Evolutionary conservation across 2,797 vertebrate species (phyloP), one percentile per base, ranked within the genome.

Genomic region (Paguma larvata): DNA sequence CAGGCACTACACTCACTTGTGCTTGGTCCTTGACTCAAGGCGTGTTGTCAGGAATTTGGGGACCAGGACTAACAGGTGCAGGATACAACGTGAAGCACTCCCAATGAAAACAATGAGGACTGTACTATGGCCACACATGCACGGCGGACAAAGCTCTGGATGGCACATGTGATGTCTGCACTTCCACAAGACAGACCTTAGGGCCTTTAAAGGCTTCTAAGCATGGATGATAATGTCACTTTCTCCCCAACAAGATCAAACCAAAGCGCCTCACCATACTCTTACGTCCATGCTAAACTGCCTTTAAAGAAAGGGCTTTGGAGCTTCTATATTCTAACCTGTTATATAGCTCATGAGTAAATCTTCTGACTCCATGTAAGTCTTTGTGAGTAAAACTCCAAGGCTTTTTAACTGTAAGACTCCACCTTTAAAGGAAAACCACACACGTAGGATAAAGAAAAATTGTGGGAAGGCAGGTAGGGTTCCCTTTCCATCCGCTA

Each of bases 361-460:
- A 87, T 85, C 34, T 86, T 62, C 32, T 0, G 23, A 86, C 15
- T 80, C 82, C 77, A 85, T 72, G 27, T 25, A 85, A 94, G 93
- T 89, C 86, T 78, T 73, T 27, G 34, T 25, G 73, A 95, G 67
- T 63, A 91, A 85, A 86, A 34, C 72, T 85, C 72, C 59, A 91
- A 25, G 48, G 88, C 56, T 82, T 96, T 94, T 84, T 89, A 84
- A 82, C 73, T 78, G 34, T 30, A 91, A 82, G 48, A 87, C n/a
- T 80, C 32, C 34, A 25, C 4, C 67, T 6, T 83, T 77, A 48
- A 73, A 77, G n/a, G 18, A 59, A 72, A 94, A 89, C 38, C 10
- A 65, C 9, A 89, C 62, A 84, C 73, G 34, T 38, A 82, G 51
- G 30, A 62, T 68, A n/a, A 78, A 96, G 92, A 83, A 25, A 67